A percentile compares a stretch with the other conserved stretches of the same genome.
Evolutionary conservation across 2,888 invertebrate species (phyloP).

Genomic region (Nasonia oneida): DNA sequence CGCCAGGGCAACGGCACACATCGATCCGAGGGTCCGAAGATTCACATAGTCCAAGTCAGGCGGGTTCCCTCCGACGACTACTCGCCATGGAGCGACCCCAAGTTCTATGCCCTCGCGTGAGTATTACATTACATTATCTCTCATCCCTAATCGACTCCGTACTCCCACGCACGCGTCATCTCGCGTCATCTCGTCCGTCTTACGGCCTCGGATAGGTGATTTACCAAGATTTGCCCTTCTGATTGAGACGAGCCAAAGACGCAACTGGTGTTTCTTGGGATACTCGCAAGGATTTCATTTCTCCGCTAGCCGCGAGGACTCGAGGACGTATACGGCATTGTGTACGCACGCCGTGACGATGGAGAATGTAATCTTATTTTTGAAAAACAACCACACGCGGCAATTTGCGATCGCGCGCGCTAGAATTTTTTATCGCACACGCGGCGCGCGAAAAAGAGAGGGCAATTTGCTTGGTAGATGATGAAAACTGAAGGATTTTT

Average conservation of each 20-base stretch:
- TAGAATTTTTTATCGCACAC: neutral
- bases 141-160: neutral
- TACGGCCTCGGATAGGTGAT: neutral
- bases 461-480: neutral
- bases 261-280: constrained; percentile 15
- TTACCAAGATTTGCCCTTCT: constrained; percentile 4
- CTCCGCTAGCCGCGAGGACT: neutral
- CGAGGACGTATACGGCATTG: neutral
- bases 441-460: neutral
- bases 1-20: constrained; percentile 79
- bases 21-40: constrained; percentile 80
- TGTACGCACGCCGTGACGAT: neutral
- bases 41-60: constrained; percentile 84
- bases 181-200: neutral
- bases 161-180: too few species aligned
- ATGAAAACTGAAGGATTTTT: constrained; percentile 8
- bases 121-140: constrained; percentile 68
- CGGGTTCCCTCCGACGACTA: constrained; percentile 86
- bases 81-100: constrained; percentile 84
- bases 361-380: neutral
- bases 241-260: constrained; percentile 19
- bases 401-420: neutral
- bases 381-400: too few species aligned
- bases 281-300: neutral
- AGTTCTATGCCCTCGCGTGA: constrained; percentile 87